Base-by-base conservation (phyloP, 1,140 invertebrate genomes). In the Solen grandis region DNA sequence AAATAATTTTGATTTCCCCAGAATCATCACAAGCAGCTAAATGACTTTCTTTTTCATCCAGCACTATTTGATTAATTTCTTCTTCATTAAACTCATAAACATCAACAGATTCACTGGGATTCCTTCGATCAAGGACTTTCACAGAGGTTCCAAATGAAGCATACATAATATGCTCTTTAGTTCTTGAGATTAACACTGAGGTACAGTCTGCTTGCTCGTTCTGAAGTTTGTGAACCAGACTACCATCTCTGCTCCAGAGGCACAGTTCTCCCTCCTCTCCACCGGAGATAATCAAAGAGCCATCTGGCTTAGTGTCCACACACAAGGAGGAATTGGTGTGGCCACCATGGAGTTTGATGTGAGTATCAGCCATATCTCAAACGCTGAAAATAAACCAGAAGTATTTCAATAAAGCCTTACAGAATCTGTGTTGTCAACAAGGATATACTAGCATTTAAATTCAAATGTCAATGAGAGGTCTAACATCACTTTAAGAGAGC, bases 301-400 rank as follows among this genome's bases (percentile, higher is more conserved):
- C 84, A 41, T 85, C 73, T 3, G 55, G 41, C n/a, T 81, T 55
- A 10, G 86, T 79, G 68, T 87, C 89, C 10, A 93, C 87, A 89
- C 92, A 93, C 14, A 93, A 84, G 31, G 93, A 91, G 25, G 90
- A 91, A 70, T 90, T 87, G 4, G 87, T 89, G 78, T 94, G 93
- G 8, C 93, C 93, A 50, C 86, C 86, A 19, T 65, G 75, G n/a
- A 88, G 59, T 31, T 52, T 74, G 31, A 72, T 22, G 33, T 38
- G 33, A 19, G 65, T 35, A 69, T 74, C 57, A 60, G 65, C 68
- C 68, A 80, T 70, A 13, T n/a, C n/a, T n/a, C n/a, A n/a, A n/a
- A n/a, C n/a, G n/a, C n/a, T n/a, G n/a, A n/a, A n/a, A n/a, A n/a
- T n/a, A n/a, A n/a, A n/a, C n/a, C n/a, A n/a, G n/a, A n/a, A n/a